Evolutionary conservation across 2,113 vertebrate genomes (phyloP).

Genomic region (Thinocorus orbignyianus): DNA sequence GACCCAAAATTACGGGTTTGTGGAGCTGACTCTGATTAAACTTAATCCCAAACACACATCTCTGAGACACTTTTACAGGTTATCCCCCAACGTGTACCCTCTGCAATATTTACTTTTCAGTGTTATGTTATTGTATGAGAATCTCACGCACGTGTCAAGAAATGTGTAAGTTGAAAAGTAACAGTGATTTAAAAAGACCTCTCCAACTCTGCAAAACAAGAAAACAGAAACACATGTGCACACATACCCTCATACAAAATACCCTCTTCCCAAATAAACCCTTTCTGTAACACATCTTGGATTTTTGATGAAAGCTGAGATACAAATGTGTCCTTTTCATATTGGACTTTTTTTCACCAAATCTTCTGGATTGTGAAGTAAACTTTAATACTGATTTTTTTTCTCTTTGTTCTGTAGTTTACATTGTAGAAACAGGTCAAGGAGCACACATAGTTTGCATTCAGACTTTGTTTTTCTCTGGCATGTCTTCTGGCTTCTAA

Average conservation of each 20-base stretch:
- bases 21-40: not conserved
- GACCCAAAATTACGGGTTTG: not conserved
- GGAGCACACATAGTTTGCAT: not conserved
- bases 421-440: not conserved
- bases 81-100: not conserved
- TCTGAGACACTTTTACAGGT: not conserved
- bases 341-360: not conserved
- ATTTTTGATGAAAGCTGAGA: not conserved
- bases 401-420: not conserved
- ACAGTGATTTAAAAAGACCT: not conserved
- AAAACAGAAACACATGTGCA: rapidly evolving
- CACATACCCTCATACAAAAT: not conserved
- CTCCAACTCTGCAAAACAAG: not conserved
- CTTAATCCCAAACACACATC: not conserved
- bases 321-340: not conserved
- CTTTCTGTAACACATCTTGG: not conserved
- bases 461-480: conserved; percentile 7
- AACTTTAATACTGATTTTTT: not conserved
- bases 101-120: not conserved
- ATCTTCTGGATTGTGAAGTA: not conserved
- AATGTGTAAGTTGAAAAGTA: not conserved
- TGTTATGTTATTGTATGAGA: not conserved
- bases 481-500: not conserved
- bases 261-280: not conserved
- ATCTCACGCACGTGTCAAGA: not conserved